Evolutionary conservation across 2,888 invertebrate genomes (phyloP).

Genomic region (Bembecia ichneumoniformis): DNA sequence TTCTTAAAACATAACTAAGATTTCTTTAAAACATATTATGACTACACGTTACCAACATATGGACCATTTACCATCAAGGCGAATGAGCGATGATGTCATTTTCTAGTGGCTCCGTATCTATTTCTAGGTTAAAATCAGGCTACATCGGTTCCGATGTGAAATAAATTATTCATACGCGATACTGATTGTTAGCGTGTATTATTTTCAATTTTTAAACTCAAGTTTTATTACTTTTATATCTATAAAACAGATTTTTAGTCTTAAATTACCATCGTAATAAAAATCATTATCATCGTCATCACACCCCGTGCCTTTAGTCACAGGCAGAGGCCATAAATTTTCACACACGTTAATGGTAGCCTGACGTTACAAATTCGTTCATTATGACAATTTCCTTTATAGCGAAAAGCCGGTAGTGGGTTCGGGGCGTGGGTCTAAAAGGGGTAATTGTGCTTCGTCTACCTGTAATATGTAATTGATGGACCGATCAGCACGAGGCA

Average conservation of each 20-base stretch:
- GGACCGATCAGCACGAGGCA: conserved; percentile 22
- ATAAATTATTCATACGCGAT: not conserved
- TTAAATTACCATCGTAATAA: too few species aligned
- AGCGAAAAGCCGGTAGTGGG: conserved; percentile 28
- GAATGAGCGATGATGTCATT: conserved; percentile 8
- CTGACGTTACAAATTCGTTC: conserved; percentile 3
- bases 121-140: conserved; percentile 6
- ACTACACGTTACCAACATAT: too few species aligned
- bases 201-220: too few species aligned
- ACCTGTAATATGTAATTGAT: conserved; percentile 44
- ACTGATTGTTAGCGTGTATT: too few species aligned
- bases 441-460: conserved; percentile 42
- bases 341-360: not conserved
- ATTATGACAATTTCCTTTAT: conserved; percentile 16
- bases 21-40: too few species aligned
- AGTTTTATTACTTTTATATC: too few species aligned
- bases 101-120: conserved; percentile 4
- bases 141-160: not conserved
- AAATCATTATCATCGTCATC: too few species aligned
- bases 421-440: conserved; percentile 36
- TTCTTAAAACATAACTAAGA: too few species aligned
- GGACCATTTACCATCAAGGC: not conserved
- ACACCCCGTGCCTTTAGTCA: too few species aligned
- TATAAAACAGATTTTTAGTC: too few species aligned
- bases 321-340: too few species aligned